Evolutionary conservation across 2,797 vertebrate species (phyloP).

Genomic region (Sarcoramphus papa): DNA sequence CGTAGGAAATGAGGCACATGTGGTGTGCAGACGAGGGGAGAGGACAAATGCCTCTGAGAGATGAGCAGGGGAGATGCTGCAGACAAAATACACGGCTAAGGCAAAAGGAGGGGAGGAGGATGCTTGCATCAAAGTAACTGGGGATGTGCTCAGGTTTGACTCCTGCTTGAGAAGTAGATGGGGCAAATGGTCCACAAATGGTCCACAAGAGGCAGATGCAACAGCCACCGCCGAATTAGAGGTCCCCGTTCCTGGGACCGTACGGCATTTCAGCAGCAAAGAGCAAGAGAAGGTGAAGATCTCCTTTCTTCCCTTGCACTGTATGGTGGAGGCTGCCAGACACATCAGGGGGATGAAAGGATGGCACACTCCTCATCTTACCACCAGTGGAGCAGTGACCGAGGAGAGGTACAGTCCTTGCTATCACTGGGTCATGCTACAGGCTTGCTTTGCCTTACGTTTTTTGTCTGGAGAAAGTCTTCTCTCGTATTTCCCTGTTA

Average conservation of each 20-base stretch:
- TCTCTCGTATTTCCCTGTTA: background rate
- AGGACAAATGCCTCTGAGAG: background rate
- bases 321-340: background rate
- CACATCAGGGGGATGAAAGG: fast-evolving
- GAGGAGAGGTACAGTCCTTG: background rate
- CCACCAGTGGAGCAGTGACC: fast-evolving
- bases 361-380: background rate
- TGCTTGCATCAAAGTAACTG: background rate
- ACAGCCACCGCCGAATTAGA: background rate
- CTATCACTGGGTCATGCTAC: background rate
- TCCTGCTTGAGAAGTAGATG: background rate
- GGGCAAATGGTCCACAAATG: background rate
- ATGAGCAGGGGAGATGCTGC: background rate
- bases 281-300: background rate
- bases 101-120: background rate
- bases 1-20: fast-evolving
- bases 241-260: background rate
- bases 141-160: background rate
- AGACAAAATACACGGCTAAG: background rate
- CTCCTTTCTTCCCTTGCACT: background rate
- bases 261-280: background rate
- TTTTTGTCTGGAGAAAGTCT: background rate
- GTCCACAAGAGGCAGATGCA: background rate
- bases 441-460: background rate
- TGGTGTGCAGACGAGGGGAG: background rate